phyloP scores from a whole-genome alignment of 2,797 vertebrate species.

The Anas bernieri region DNA sequence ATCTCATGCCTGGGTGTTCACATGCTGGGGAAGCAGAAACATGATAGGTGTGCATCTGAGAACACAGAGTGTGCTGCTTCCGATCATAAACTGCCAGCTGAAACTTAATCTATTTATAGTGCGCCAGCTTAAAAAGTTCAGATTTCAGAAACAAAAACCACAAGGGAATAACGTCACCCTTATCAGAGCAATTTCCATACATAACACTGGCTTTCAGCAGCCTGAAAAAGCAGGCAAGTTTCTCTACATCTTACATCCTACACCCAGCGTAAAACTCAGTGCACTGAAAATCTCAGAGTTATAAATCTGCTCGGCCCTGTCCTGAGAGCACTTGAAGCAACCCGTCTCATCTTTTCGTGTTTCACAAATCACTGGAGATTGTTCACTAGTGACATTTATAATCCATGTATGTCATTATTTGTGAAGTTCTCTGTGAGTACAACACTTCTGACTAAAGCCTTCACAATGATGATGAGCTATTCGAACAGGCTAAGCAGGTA shows the following conservation, averaged over 20 bases:
- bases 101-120: background rate
- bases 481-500: background rate
- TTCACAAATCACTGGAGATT: background rate
- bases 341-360: background rate
- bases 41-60: background rate
- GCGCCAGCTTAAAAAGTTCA: background rate
- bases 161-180: background rate
- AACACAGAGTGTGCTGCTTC: background rate
- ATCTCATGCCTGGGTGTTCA: background rate
- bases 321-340: background rate
- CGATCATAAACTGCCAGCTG: background rate
- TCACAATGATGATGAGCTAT: background rate
- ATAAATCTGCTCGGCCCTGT: background rate
- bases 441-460: background rate
- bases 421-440: background rate
- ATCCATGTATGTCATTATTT: background rate
- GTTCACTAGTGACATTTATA: background rate
- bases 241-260: background rate
- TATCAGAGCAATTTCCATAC: background rate
- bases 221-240: background rate
- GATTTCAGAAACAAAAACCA: background rate
- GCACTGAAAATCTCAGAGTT: background rate
- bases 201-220: background rate
- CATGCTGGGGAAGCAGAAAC: constrained; percentile 4
- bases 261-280: background rate